These are phyloP conservation scores for Labeo rohita DNA, from an alignment of 2,113 vertebrate species.

Conservation along the genomic window DNA sequence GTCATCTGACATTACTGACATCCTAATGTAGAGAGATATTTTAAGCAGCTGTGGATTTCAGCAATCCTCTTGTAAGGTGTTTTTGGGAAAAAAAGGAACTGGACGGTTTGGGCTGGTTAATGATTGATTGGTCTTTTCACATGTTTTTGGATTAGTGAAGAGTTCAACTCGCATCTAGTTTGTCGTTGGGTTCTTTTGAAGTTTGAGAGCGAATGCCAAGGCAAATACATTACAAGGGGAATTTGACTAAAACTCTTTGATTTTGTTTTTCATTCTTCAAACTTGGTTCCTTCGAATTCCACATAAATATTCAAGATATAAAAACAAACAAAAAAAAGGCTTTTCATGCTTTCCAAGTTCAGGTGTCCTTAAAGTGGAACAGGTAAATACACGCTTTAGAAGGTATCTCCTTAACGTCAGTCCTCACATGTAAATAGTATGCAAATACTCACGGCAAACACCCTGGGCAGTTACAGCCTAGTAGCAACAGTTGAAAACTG, in stretches of 20 bases:
- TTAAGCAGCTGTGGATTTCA: conserved; percentile 58
- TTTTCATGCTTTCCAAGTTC: neutral
- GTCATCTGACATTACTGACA: conserved; percentile 71
- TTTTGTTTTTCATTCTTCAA: neutral
- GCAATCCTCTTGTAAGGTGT: conserved; percentile 63
- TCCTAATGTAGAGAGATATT: conserved; percentile 61
- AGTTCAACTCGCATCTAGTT: neutral
- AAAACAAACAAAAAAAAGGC: neutral
- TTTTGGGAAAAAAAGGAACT: conserved; percentile 12
- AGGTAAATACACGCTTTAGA: conserved; percentile 43
- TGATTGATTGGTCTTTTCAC: neutral
- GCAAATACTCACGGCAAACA: conserved; percentile 65
- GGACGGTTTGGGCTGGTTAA: neutral
- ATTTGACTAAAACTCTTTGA: neutral
- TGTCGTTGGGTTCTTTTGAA: neutral
- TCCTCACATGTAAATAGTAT: conserved; percentile 72
- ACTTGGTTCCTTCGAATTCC: neutral
- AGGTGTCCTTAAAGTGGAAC: conserved; percentile 19
- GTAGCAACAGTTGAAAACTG: conserved; percentile 48
- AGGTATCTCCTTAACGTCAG: conserved; percentile 56
- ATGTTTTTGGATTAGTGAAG: neutral
- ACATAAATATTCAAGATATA: neutral
- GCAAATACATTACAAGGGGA: neutral
- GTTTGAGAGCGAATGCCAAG: neutral
- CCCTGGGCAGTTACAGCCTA: conserved; percentile 61